Percentiles rank a stretch among this genome's conserved stretches.
Evolutionary conservation across 2,113 vertebrate genomes (phyloP).

Genomic region (Malurus cyaneus): DNA sequence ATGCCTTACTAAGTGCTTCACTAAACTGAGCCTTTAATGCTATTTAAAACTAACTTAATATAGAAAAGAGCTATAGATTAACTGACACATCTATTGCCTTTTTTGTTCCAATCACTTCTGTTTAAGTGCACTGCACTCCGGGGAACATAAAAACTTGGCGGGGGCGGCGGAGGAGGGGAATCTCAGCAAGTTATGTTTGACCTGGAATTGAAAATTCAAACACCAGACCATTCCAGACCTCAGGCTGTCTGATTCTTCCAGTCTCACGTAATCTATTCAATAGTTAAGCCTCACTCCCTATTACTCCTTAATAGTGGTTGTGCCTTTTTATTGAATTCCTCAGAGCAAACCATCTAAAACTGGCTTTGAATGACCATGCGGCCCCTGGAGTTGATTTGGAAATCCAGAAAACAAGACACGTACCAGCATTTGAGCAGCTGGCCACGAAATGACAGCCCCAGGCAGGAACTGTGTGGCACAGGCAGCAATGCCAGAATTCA

Average conservation of each 20-base stretch:
- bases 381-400: background rate
- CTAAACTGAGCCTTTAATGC: slow-evolving; percentile 59
- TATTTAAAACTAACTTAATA: slow-evolving; percentile 62
- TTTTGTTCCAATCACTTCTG: slow-evolving; percentile 7
- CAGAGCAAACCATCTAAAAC: background rate
- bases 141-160: background rate
- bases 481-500: background rate
- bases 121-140: background rate
- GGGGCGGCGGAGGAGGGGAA: background rate
- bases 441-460: background rate
- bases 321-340: slow-evolving; percentile 30
- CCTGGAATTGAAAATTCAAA: slow-evolving; percentile 9
- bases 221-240: background rate
- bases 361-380: background rate
- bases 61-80: slow-evolving; percentile 51
- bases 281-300: background rate
- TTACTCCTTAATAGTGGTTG: background rate
- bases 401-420: background rate
- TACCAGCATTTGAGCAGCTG: background rate
- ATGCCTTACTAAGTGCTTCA: slow-evolving; percentile 45
- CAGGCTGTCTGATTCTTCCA: background rate
- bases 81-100: slow-evolving; percentile 10
- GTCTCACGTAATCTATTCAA: background rate
- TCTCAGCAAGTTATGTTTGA: background rate
- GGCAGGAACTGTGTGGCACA: background rate